Base-by-base conservation (phyloP, 30 jellyfish, hydroid and myxozoan genomes). In the Cassiopea andromeda region DNA sequence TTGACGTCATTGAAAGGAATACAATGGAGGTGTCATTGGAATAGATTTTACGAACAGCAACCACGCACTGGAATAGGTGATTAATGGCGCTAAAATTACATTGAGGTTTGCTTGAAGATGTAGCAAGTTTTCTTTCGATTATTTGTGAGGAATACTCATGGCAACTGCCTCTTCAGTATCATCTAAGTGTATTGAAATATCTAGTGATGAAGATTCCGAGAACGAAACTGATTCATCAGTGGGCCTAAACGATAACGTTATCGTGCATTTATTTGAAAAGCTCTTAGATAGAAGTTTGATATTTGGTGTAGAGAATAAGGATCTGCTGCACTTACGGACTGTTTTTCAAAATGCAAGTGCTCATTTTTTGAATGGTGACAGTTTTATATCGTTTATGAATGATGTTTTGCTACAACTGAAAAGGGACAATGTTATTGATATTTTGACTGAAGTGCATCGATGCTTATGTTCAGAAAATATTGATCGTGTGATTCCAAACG, bases 131-230 rank as follows among this genome's bases (percentile, higher is more conserved):
- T 61, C 3, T 1, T 8, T 61, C 10, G 2, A 6, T 3, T 61
- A 27, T 61, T 61, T 61, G 2, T 17, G 43, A 61, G 4, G 27
- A 16, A 75, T 57, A 15, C 78, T 46, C 18, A 83, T 83, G 91
- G 79, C 4, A 18, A 57, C 84, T 2, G 13, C 58, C 48, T 1
- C 70, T 60, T 48, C 84, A 69, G 16, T 1, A 3, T 7, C 68
- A 46, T 48, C 77, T 69, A 73, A 27, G 2, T 83, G 59, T 19
- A 90, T 90, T 48, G 97, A 90, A 49, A 90, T 90, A 44, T 90
- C 97, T 0, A 90, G 97, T 64, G 97, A 90, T 48, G 92, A 81
- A 43, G 92, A 89, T 8, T 44, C 60, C 49, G 48, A 18, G 9
- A 83, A 75, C 45, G 94, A 38, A 16, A 78, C 64, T 18, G 84